Evolutionary conservation across 2,113 vertebrate species (phyloP).

Genomic region (Puffinus mauretanicus): DNA sequence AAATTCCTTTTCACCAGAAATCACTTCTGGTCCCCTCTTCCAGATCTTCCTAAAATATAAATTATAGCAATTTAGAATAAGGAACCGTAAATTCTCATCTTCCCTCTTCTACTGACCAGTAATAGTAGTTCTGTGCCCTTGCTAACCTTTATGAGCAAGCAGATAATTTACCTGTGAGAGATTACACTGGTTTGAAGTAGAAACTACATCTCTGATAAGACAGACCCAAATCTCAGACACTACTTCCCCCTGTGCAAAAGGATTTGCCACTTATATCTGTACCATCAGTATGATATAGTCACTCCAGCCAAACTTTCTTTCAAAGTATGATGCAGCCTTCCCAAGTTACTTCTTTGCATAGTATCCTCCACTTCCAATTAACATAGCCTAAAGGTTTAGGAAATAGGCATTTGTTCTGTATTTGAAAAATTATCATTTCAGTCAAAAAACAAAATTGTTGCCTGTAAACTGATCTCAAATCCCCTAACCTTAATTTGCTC

Average conservation of each 20-base stretch:
- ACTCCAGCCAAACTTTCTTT: not conserved
- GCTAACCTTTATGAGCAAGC: not conserved
- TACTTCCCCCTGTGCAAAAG: not conserved
- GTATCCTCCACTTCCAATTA: not conserved
- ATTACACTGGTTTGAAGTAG: not conserved
- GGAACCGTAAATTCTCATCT: not conserved
- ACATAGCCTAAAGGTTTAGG: not conserved
- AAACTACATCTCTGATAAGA: not conserved
- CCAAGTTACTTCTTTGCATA: not conserved
- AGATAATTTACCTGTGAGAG: not conserved
- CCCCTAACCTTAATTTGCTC: not conserved
- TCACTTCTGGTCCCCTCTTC: not conserved
- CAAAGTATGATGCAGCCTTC: not conserved
- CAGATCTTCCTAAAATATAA: not conserved
- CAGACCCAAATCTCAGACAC: not conserved
- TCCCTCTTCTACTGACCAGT: not conserved
- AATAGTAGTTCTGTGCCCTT: not conserved
- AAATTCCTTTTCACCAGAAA: not conserved
- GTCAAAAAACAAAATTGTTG: not conserved
- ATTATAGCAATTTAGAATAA: not conserved
- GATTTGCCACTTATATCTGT: not conserved
- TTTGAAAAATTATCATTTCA: not conserved
- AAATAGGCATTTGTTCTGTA: not conserved
- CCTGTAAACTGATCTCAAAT: not conserved
- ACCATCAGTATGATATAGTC: not conserved